Conservation (phyloP, 2,888 invertebrate species). For the Strigamia crassipes region DNA sequence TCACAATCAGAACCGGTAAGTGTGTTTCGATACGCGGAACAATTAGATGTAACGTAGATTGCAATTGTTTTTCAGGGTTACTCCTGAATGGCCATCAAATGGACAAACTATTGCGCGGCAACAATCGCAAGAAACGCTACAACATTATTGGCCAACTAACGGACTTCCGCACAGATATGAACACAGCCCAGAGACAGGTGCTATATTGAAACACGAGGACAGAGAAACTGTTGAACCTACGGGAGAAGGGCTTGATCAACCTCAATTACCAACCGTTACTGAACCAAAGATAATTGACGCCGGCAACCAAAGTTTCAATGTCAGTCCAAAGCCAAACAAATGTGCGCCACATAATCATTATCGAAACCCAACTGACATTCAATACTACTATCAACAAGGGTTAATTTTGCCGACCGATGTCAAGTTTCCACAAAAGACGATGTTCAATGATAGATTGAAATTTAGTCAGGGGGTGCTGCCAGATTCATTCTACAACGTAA, state of each 20-base stretch:
- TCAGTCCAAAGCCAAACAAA: not conserved
- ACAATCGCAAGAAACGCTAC: not conserved
- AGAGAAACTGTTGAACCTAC: not conserved
- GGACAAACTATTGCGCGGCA: not conserved
- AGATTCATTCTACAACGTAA: not conserved
- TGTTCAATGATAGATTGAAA: constrained; percentile 15
- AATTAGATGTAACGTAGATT: not conserved
- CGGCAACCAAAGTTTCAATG: not conserved
- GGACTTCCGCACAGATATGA: not conserved
- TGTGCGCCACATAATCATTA: not conserved
- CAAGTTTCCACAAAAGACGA: constrained; percentile 14
- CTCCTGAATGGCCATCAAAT: not conserved
- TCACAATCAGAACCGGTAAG: not conserved
- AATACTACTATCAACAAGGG: not conserved
- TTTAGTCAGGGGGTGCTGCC: not conserved
- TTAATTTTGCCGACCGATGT: not conserved
- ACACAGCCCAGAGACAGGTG: not conserved
- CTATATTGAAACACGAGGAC: not conserved
- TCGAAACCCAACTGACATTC: not conserved
- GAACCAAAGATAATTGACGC: constrained; percentile 1
- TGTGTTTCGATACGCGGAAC: not conserved
- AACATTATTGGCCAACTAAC: not conserved
- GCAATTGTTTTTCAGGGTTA: not conserved
- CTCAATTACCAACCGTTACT: not conserved
- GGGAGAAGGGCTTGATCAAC: not conserved